Base-by-base conservation (phyloP, 2,888 invertebrate species). In the Crossocerus cetratus region DNA sequence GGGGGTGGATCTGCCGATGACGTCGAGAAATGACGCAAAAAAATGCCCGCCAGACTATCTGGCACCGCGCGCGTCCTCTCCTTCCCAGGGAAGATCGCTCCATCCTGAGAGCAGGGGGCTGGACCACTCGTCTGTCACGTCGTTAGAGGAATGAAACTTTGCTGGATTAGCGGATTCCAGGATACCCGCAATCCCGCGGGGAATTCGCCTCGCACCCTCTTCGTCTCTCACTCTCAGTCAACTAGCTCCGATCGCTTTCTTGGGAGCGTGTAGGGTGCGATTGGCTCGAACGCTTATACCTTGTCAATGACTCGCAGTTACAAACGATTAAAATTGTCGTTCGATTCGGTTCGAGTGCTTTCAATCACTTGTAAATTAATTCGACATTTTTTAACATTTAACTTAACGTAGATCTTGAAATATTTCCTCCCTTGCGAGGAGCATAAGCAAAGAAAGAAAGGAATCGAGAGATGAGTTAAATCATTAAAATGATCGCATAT, bases 11-110 rank as follows among this genome's bases (percentile, higher is more conserved):
- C 88, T 89, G 89, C 87, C 89, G 85, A 89, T 90, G 89, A 90
- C 89, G 86, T 86, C 87, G 89, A 89, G 85, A 88, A 89, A 89
- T 89, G 86, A 87, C 81, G 81, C 82, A 86, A 90, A 90, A 87
- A 90, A 88, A 86, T 84, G 77, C 78, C 78, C 72, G 84, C 83
- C 86, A 89, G 88, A 87, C 89, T 85, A 83, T 79, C 83, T 78
- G 88, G 86, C 86, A 84, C 84, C 86, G 77, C 77, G 84, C 86
- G 77, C 77, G 84, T 78, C 57, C 54, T 49, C 32, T 32, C n/a
- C 8, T 23, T 60, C 21, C 68, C 32, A 42, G 45, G 20, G 14
- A 64, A 65, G 55, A 55, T 55, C 11, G 2, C 20, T 16, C 16
- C 56, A 69, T 43, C 61, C 65, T 13, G 56, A 32, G 56, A 49